Evolutionary conservation across 2,113 vertebrate species (phyloP).

Genomic region (Mormyrus iriodes): DNA sequence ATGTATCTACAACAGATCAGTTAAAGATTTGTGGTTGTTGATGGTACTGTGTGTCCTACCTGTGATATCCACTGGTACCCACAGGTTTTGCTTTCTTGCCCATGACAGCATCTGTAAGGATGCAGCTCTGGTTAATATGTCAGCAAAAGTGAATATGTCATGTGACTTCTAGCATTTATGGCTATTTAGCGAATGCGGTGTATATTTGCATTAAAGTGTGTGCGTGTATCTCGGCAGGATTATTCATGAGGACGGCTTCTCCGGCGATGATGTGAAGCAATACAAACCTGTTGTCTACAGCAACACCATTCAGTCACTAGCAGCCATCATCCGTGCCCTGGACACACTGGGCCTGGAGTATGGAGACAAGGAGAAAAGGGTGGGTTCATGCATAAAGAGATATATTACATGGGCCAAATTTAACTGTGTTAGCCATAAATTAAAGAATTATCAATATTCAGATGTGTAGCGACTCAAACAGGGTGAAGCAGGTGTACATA

Average conservation of each 20-base stretch:
- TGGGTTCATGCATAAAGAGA: slow-evolving; percentile 50
- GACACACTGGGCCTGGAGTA: slow-evolving; percentile 96
- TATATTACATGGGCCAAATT: neutral
- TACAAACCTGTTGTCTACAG: slow-evolving; percentile 99
- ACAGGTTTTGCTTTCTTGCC: neutral
- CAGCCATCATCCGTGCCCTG: slow-evolving; percentile 97
- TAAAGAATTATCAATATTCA: neutral
- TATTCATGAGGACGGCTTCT: slow-evolving; percentile 98
- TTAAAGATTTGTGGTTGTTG: neutral
- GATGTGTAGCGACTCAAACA: neutral
- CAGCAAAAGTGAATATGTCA: neutral
- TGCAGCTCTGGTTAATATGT: neutral
- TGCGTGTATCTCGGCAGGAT: slow-evolving; percentile 65
- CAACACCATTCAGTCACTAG: slow-evolving; percentile 99
- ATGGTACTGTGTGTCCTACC: too few relatives aligned
- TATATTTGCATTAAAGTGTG: neutral
- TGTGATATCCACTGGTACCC: neutral
- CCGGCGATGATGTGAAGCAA: slow-evolving; percentile 97
- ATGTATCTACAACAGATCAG: neutral
- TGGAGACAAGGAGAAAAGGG: slow-evolving; percentile 93
- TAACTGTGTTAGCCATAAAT: neutral
- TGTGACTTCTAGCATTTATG: neutral
- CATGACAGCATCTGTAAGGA: too few relatives aligned
- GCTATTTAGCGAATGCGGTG: neutral
- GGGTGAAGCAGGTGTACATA: neutral